Conservation (phyloP, 2,113 vertebrate genomes). For the Neomonachus schauinslandi region DNA sequence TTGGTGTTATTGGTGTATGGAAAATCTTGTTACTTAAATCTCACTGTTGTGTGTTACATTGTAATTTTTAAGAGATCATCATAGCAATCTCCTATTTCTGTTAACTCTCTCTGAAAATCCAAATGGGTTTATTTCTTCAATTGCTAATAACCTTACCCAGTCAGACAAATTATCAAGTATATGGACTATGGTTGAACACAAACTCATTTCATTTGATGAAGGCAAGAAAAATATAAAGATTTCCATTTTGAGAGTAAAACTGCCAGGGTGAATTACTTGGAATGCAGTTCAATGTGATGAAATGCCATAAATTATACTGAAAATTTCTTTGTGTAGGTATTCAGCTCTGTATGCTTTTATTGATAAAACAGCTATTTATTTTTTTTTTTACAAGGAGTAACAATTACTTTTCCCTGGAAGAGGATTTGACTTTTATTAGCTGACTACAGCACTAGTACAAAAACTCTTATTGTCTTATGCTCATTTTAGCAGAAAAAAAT, state of each 20-base stretch:
- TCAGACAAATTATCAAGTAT: conserved; percentile 82
- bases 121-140: conserved; percentile 84
- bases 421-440: conserved; percentile 80
- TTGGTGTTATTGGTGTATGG: conserved; percentile 80
- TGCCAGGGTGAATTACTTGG: conserved; percentile 71
- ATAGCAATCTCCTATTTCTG: conserved; percentile 85
- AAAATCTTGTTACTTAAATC: conserved; percentile 85
- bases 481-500: conserved; percentile 67
- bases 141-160: conserved; percentile 82
- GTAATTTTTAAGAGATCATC: conserved; percentile 89
- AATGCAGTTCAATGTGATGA: conserved; percentile 77
- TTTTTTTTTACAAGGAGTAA: conserved; percentile 53
- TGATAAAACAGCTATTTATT: conserved; percentile 73
- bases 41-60: conserved; percentile 81
- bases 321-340: conserved; percentile 79
- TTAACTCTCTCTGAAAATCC: conserved; percentile 86
- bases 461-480: conserved; percentile 60
- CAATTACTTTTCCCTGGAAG: conserved; percentile 73
- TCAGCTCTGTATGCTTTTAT: conserved; percentile 78
- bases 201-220: conserved; percentile 80
- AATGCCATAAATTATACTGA: conserved; percentile 82
- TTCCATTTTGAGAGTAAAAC: conserved; percentile 81
- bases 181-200: conserved; percentile 75
- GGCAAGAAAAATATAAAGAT: conserved; percentile 79
- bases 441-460: conserved; percentile 65